Conservation (phyloP, 2,888 invertebrate genomes). For the Shargacucullia verbasci region DNA sequence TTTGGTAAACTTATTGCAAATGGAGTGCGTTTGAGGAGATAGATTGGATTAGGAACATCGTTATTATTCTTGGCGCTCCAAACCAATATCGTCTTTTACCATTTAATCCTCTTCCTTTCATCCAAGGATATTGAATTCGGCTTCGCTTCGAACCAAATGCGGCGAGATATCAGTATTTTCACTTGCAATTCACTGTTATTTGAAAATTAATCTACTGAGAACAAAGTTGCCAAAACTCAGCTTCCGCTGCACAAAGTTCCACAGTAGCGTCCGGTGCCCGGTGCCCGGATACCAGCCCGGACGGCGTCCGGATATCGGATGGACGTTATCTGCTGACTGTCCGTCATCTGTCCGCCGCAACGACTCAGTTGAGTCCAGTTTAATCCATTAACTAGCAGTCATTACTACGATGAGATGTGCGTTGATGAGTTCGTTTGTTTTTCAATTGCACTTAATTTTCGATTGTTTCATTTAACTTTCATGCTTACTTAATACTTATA, state of each 20-base stretch:
- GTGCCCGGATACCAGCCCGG: slow-evolving; percentile 55
- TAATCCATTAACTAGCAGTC: slow-evolving; percentile 45
- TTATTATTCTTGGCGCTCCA: not conserved
- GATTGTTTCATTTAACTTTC: no score
- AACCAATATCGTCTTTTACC: slow-evolving; percentile 1
- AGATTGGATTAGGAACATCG: no score
- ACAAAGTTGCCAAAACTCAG: slow-evolving; percentile 43
- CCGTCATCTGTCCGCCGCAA: slow-evolving; percentile 53
- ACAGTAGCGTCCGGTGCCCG: slow-evolving; percentile 53
- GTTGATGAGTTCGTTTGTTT: slow-evolving; percentile 8
- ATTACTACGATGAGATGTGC: slow-evolving; percentile 33
- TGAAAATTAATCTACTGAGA: slow-evolving; percentile 23
- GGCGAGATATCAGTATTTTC: not conserved
- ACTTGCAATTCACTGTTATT: slow-evolving; percentile 5
- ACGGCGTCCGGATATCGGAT: slow-evolving; percentile 61
- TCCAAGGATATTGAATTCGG: not conserved
- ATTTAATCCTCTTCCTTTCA: not conserved
- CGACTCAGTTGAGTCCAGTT: slow-evolving; percentile 27
- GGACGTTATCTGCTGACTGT: slow-evolving; percentile 60
- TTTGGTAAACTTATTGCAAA: no score
- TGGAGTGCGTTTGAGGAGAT: no score
- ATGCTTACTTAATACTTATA: no score
- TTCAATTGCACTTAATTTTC: not conserved
- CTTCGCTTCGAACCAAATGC: not conserved
- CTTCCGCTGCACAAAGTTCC: slow-evolving; percentile 35